Percentiles rank a stretch among this genome's conserved stretches.
Evolutionary conservation across 2,113 vertebrate species (phyloP).

Genomic region (Oryzias woworae): DNA sequence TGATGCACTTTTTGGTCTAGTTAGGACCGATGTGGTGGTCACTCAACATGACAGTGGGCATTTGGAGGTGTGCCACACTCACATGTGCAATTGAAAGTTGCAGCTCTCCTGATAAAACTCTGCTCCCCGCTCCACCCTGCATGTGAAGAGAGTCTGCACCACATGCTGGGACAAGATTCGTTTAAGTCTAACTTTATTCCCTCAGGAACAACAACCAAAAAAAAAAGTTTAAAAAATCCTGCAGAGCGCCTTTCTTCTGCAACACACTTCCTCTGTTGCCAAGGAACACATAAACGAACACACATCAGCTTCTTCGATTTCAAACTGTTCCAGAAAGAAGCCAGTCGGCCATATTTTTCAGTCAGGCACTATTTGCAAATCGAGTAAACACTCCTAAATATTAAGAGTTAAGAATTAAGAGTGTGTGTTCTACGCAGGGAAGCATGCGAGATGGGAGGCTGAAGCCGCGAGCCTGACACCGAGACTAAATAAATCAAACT

Average conservation of each 20-base stretch:
- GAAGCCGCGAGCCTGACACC: conserved; percentile 43
- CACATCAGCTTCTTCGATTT: conserved; percentile 9
- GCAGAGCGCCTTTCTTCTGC: conserved; percentile 27
- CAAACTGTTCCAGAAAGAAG: conserved; percentile 23
- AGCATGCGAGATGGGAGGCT: conserved; percentile 53
- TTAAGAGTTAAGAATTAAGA: conserved; percentile 49
- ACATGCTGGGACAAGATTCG: conserved; percentile 67
- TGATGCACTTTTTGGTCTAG: not conserved
- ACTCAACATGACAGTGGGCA: conserved; percentile 29
- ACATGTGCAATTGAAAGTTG: conserved; percentile 24
- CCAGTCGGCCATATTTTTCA: conserved; percentile 20
- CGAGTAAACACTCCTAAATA: conserved; percentile 58
- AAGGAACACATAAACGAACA: not conserved
- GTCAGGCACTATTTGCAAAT: conserved; percentile 39
- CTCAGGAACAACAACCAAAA: conserved; percentile 58
- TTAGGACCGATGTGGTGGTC: not conserved
- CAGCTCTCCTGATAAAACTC: conserved; percentile 23
- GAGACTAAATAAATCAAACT: conserved; percentile 68
- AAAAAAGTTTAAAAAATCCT: conserved; percentile 39
- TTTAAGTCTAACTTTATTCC: conserved; percentile 57
- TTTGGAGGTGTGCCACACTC: conserved; percentile 39
- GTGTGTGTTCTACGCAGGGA: conserved; percentile 30
- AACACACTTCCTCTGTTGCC: conserved; percentile 53
- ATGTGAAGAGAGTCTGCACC: conserved; percentile 57
- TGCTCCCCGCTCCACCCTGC: conserved; percentile 27